Conservation (phyloP, 1,140 invertebrate genomes). For the Solenopsis invicta region DNA sequence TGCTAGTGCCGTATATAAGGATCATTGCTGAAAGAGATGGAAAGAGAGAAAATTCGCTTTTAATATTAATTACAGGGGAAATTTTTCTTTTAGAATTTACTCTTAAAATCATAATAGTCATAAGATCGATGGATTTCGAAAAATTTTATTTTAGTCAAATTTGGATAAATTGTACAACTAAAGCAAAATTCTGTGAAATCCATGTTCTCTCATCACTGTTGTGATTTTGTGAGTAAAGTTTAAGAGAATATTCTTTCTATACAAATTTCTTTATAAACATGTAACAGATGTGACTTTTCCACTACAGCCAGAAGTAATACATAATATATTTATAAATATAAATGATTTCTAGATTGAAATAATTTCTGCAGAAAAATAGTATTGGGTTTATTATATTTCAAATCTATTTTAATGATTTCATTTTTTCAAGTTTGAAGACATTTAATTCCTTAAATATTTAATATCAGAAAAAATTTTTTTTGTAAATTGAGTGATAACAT, state of each 20-base stretch:
- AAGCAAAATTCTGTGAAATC: too few relatives aligned
- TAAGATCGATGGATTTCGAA: too few relatives aligned
- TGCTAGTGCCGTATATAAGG: background rate
- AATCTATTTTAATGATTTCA: background rate
- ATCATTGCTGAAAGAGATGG: background rate
- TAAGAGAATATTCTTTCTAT: too few relatives aligned
- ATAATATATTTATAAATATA: background rate
- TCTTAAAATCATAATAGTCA: too few relatives aligned
- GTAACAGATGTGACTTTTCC: background rate
- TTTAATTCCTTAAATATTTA: conserved; percentile 3
- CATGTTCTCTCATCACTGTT: too few relatives aligned
- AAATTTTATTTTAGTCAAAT: too few relatives aligned
- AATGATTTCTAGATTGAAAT: background rate
- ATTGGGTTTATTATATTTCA: background rate
- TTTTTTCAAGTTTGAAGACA: background rate
- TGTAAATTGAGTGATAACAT: background rate
- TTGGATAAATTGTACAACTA: too few relatives aligned
- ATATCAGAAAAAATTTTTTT: background rate
- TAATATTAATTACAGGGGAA: background rate
- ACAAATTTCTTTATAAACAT: background rate
- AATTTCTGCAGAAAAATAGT: background rate
- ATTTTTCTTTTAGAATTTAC: too few relatives aligned
- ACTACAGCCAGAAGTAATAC: background rate
- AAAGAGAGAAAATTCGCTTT: conserved; percentile 3
- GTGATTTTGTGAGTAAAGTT: too few relatives aligned